Percentiles rank a stretch among this genome's conserved stretches.
These are phyloP conservation scores for Barnardius zonarius DNA, from an alignment of 2,113 vertebrate species.

Conservation along the genomic window DNA sequence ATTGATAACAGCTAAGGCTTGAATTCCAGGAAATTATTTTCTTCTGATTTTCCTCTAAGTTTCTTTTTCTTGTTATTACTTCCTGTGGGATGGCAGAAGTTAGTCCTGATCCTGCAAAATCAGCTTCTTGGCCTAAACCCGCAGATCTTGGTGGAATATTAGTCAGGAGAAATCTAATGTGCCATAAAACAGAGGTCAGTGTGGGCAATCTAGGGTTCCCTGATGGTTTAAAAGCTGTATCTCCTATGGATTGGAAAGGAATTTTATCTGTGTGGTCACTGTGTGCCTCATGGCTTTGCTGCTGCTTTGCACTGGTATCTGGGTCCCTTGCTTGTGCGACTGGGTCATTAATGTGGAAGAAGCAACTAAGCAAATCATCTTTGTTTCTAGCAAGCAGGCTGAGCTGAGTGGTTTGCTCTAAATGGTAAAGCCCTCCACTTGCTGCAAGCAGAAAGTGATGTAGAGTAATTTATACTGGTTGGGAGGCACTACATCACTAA, in stretches of 20 bases:
- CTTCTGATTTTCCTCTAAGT: constrained; percentile 30
- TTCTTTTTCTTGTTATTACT: constrained; percentile 21
- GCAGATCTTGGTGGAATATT: neutral
- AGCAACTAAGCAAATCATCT: neutral
- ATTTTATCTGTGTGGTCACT: neutral
- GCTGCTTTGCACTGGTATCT: neutral
- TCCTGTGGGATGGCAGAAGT: constrained; percentile 38
- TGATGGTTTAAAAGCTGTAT: neutral
- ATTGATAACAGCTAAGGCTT: constrained; percentile 20
- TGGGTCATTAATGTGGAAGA: neutral
- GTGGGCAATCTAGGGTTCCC: neutral
- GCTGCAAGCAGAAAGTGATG: neutral
- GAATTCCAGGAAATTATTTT: constrained; percentile 49
- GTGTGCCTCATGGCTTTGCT: neutral
- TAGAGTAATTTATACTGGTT: neutral
- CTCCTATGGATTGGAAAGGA: neutral
- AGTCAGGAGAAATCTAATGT: constrained; percentile 31
- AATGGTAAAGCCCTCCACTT: neutral
- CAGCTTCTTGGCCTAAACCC: neutral
- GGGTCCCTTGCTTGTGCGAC: fast-evolving
- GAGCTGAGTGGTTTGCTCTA: neutral
- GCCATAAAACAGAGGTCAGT: neutral
- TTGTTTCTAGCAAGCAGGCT: neutral
- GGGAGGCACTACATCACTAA: neutral
- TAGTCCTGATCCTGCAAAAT: constrained; percentile 8